Evolutionary conservation across 1,140 invertebrate genomes (phyloP), one percentile per base, ranked within the genome.

Genomic region (Bathynomus jamesi): DNA sequence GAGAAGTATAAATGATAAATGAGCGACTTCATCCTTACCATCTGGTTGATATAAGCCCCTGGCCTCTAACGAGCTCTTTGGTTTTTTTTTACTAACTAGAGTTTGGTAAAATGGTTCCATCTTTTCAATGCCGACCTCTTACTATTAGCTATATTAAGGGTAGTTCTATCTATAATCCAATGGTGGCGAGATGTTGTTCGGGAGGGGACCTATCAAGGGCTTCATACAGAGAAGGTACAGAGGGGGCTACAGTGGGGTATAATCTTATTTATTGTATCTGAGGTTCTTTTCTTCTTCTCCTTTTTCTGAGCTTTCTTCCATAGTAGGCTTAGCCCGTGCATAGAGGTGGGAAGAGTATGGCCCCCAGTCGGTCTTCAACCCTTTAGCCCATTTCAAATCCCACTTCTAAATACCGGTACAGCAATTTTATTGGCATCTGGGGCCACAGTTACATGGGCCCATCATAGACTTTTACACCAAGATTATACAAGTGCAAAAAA

Each of bases 281-380:
- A 88, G 85, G 73, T 88, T 67, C 84, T 87, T 75, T 87, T 88
- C 80, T 87, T 87, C 81, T 72, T 86, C 68, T 83, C 82, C 63
- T 87, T 87, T 88, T 81, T 87, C 86, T n/a, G n/a, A 85, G 79
- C 83, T 7, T 89, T 87, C 80, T 89, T 89, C 80, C 87, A 89
- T 79, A 85, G 83, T 81, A 85, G 84, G 4, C 72, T 89, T 80
- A 80, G 84, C 0, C 87, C 87, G n/a, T 81, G 80, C 66, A 82
- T 86, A 78, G 87, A 89, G 83, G 81, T 89, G 81, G 86, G 86
- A 40, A 73, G 77, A 71, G 78, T 78, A 21, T 89, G 87, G 83
- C 85, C 86, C 3, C 87, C 87, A 25, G 70, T 79, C 72, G 83
- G 82, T 69, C 86, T 89, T 81, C 72, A 73, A n/a, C 71, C 83